A percentile compares a stretch with the other conserved stretches of the same genome.
Conservation (phyloP, 2,113 vertebrate species). For the Myxocyprinus asiaticus region DNA sequence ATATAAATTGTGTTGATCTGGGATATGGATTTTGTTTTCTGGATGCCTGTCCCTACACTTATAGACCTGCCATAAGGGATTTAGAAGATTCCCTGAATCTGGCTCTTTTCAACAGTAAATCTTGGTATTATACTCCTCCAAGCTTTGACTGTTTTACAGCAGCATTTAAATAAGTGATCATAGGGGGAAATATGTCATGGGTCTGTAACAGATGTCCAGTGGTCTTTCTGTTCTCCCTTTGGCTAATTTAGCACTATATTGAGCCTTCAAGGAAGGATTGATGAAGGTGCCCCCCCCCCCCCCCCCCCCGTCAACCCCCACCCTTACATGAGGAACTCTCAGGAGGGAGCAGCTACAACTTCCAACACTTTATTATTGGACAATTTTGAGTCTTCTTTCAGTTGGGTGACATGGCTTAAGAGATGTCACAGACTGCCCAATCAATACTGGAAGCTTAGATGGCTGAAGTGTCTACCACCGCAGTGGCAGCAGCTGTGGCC, state of each 20-base stretch:
- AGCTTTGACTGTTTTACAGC: slow-evolving; percentile 56
- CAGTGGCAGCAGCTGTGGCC: slow-evolving; percentile 78
- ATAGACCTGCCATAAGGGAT: slow-evolving; percentile 51
- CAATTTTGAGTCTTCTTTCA: slow-evolving; percentile 98
- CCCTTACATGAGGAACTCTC: slow-evolving; percentile 83
- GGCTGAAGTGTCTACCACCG: slow-evolving; percentile 78
- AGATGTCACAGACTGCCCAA: slow-evolving; percentile 92
- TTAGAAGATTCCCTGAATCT: slow-evolving; percentile 52
- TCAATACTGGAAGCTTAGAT: slow-evolving; percentile 89
- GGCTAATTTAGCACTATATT: slow-evolving; percentile 67
- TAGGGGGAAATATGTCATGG: slow-evolving; percentile 56
- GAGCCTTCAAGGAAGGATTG: slow-evolving; percentile 76
- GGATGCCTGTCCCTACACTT: slow-evolving; percentile 34
- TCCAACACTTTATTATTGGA: slow-evolving; percentile 99
- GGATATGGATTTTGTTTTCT: slow-evolving; percentile 35
- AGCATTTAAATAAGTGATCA: slow-evolving; percentile 57
- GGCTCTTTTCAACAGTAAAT: slow-evolving; percentile 57
- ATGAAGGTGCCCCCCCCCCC: slow-evolving; percentile 67
- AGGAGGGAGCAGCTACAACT: slow-evolving; percentile 91
- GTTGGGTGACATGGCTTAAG: slow-evolving; percentile 94
- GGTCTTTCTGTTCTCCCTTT: slow-evolving; percentile 68
- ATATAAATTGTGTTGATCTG: slow-evolving; percentile 30
- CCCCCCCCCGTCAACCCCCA: slow-evolving; percentile 25
- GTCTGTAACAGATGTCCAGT: slow-evolving; percentile 64
- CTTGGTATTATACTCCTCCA: slow-evolving; percentile 53